Conservation (phyloP, 2,888 invertebrate genomes). For the Lamellibrachia columna region DNA sequence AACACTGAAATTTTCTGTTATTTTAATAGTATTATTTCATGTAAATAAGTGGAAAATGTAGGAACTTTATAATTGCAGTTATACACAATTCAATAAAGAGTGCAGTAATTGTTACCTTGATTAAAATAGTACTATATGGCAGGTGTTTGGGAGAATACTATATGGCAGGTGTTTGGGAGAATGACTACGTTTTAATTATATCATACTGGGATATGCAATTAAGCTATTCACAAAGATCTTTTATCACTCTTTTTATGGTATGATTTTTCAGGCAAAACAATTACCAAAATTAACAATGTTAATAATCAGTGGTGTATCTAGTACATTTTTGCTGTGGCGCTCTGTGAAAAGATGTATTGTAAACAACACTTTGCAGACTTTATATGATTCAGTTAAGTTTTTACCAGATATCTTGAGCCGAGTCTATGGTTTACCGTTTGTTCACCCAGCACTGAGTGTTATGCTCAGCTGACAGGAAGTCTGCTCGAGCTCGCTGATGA, state of each 20-base stretch:
- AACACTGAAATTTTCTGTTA: no score
- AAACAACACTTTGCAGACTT: neutral
- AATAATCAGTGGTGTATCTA: neutral
- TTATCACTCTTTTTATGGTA: neutral
- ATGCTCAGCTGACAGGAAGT: neutral
- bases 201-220: neutral
- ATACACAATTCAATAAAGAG: neutral
- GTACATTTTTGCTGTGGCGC: neutral
- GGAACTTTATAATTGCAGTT: neutral
- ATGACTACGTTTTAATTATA: neutral
- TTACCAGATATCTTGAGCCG: neutral
- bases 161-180: neutral
- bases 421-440: neutral
- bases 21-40: neutral
- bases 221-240: neutral
- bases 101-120: neutral
- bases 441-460: neutral
- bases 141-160: neutral
- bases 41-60: neutral
- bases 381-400: neutral
- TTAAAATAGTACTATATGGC: neutral
- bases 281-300: neutral
- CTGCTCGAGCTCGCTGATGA: neutral
- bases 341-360: neutral
- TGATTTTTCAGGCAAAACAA: neutral